Evolutionary conservation across 2,113 vertebrate genomes (phyloP).

Genomic region (Polypterus bichir): DNA sequence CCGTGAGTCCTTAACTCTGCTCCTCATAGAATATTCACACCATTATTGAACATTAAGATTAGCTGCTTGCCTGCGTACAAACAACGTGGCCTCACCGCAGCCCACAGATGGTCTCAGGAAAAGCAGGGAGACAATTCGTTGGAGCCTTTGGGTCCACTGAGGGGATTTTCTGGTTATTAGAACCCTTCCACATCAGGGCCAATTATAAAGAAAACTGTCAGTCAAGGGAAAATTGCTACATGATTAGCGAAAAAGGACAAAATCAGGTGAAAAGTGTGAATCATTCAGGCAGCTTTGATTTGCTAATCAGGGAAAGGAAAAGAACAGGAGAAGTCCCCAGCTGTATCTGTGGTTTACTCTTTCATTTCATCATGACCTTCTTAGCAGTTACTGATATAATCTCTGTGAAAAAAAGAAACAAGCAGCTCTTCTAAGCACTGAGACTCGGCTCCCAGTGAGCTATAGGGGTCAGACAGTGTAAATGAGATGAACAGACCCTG

Average conservation of each 20-base stretch:
- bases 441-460: slow-evolving; percentile 58
- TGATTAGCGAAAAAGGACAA: slow-evolving; percentile 98
- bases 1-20: slow-evolving; percentile 81
- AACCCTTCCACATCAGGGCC: slow-evolving; percentile 98
- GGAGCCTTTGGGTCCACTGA: slow-evolving; percentile 91
- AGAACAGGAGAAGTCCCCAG: slow-evolving; percentile 87
- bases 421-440: slow-evolving; percentile 62
- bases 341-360: slow-evolving; percentile 86
- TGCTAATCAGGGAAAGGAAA: slow-evolving; percentile 92
- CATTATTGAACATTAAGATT: slow-evolving; percentile 96
- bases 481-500: slow-evolving; percentile 65
- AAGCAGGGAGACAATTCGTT: slow-evolving; percentile 76
- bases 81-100: slow-evolving; percentile 61
- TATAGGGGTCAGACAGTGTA: slow-evolving; percentile 69
- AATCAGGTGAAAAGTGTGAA: slow-evolving; percentile 98
- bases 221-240: slow-evolving; percentile 96
- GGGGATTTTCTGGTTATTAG: slow-evolving; percentile 99
- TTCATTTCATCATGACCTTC: slow-evolving; percentile 97
- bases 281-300: slow-evolving; percentile 98
- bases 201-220: slow-evolving; percentile 99
- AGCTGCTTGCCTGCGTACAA: slow-evolving; percentile 76
- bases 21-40: slow-evolving; percentile 95
- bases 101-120: slow-evolving; percentile 66
- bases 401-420: slow-evolving; percentile 56
- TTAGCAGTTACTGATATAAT: slow-evolving; percentile 85